Base-by-base conservation (phyloP, 2,113 vertebrate genomes). In the Silurus glanis region DNA sequence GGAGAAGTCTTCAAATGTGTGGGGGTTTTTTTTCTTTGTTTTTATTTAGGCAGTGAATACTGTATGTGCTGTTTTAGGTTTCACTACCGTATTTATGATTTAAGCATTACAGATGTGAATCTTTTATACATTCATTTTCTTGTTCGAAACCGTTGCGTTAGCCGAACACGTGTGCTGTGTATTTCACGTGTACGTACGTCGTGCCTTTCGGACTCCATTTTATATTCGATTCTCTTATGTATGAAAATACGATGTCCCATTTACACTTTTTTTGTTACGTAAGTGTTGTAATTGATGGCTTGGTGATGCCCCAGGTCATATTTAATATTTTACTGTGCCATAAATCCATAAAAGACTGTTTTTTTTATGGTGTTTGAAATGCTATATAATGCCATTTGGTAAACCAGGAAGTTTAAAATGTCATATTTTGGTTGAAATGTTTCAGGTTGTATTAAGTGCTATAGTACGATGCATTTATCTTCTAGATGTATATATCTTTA, bases 291-390 rank as follows among this genome's bases (percentile, higher is more conserved):
- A 19, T 37, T 62, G 62, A 80, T 59, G 28, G 64, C 37, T 71
- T 51, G 8, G 47, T 75, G n/a, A 74, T 59, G 16, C 47, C 82
- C 37, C 61, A 69, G 53, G 69, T 51, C 14, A 45, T 47, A 23
- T 58, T 17, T 78, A 64, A 45, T 10, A 58, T 82, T 62, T 71
- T 87, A 17, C 51, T 59, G 86, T 89, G 88, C 83, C 86, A 83
- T 74, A 85, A 71, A 23, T 28, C 56, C 25, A n/a, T 69, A 16
- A 23, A 74, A 12, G 64, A 53, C 58, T 76, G 74, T 37, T 75
- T 76, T 75, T 76, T 84, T 82, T 79, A 14, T 83, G 7, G 14
- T 55, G 47, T 83, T 66, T 80, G 21, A 59, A 28, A 69, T 69
- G 3, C 14, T 71, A 61, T 83, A 21, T 71, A 55, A 80, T 72